Base-by-base conservation (phyloP, 1,140 invertebrate species). In the Drosophila sechellia region DNA sequence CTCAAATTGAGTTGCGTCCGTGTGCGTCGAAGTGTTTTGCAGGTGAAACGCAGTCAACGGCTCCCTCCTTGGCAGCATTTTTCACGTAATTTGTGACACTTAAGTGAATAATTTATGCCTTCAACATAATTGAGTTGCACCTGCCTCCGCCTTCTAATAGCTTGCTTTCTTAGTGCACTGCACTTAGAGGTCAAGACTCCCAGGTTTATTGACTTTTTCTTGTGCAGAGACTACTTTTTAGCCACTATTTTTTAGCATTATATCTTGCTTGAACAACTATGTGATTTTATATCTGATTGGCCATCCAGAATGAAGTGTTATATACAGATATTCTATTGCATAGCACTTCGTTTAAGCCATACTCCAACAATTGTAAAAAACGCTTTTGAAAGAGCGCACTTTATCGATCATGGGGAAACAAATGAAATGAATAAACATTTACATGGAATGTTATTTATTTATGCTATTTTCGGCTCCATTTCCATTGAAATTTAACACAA, bases 1-100 rank as follows among this genome's bases (percentile, higher is more conserved):
- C 84, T 66, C 57, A 87, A 87, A 87, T 87, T 89, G 84, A 87
- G 79, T 89, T 89, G 76, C 61, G 68, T 81, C 75, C 68, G 43
- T 77, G 79, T 60, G 49, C 56, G 59, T 72, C 34, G 58, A 83
- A 79, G 59, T 74, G 73, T 77, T 86, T 79, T 86, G 52, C 65
- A 54, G 69, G 60, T 69, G 46, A 55, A 77, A 68, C 37, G 56
- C 60, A 57, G 46, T 31, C 37, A 55, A 42, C 45, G 39, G 25
- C 13, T 25, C 46, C 37, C 34, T 15, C 27, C 35, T 34, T 57
- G 54, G 61, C 45, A 72, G 48, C 45, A 58, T 87, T 79, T 71
- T 60, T 48, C 79, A 75, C 60, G 66, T 87, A 79, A 74, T 77
- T 68, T 48, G 57, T 65, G 59, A 77, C 65, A 77, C 83, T 86